phyloP scores from a whole-genome alignment of 2,113 vertebrate species.

The Mystacornis crossleyi region DNA sequence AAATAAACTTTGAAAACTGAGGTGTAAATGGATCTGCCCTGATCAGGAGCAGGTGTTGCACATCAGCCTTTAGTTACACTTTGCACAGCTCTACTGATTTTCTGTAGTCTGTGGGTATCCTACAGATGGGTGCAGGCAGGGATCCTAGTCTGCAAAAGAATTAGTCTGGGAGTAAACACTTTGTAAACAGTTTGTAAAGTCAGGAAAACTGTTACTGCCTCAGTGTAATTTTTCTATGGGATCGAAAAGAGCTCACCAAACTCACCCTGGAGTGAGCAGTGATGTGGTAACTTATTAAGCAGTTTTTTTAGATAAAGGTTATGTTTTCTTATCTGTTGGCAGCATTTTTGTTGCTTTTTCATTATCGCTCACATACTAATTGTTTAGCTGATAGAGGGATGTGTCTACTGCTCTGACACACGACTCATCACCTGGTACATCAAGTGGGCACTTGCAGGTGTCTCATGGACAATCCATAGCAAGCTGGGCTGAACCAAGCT shows the following conservation, averaged over 20 bases:
- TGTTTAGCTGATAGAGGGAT: not conserved
- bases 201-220: not conserved
- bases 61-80: not conserved
- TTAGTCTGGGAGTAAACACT: not conserved
- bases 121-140: not conserved
- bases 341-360: not conserved
- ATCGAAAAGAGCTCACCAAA: not conserved
- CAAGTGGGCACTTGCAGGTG: not conserved
- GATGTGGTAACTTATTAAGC: not conserved
- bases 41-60: not conserved
- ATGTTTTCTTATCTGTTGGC: not conserved
- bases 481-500: not conserved
- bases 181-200: not conserved
- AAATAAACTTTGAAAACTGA: not conserved
- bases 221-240: not conserved
- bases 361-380: not conserved
- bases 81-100: not conserved
- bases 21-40: not conserved
- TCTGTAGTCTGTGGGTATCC: not conserved
- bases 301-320: not conserved
- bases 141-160: not conserved
- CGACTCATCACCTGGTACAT: accelerated
- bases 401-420: not conserved
- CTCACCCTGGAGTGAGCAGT: not conserved
- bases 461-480: not conserved